Conservation (phyloP, 2,797 vertebrate species). For the Artibeus jamaicensis region DNA sequence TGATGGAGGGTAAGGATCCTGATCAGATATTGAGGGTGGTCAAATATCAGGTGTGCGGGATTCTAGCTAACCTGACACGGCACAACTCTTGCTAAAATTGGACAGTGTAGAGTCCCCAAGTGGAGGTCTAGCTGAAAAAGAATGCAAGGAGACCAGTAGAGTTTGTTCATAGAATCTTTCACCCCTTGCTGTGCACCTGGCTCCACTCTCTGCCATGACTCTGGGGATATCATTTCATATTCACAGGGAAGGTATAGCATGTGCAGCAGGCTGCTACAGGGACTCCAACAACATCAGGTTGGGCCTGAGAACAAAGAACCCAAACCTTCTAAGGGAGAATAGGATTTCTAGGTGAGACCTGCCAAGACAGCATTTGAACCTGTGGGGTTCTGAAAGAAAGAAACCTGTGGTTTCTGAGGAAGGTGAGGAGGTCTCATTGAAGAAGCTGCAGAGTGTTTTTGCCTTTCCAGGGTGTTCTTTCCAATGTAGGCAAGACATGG, state of each 20-base stretch:
- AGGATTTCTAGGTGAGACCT: neutral
- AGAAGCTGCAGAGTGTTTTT: neutral
- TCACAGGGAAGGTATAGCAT: neutral
- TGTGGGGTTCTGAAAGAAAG: neutral
- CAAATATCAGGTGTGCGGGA: neutral
- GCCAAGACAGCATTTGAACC: neutral
- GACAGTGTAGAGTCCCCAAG: neutral
- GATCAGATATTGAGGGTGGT: neutral
- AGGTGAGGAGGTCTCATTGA: neutral
- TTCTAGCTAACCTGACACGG: neutral
- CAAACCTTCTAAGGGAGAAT: neutral
- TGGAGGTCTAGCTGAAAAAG: neutral
- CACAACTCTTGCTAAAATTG: neutral
- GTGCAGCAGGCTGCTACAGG: neutral
- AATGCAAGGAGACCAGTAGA: no score
- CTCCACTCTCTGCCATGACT: no score
- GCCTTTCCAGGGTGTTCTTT: neutral
- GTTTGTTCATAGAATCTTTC: neutral
- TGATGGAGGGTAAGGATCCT: neutral
- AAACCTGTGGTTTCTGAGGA: no score
- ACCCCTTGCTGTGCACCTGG: accelerated
- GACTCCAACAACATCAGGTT: neutral
- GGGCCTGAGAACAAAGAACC: neutral
- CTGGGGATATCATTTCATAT: neutral
- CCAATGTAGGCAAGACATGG: neutral